A percentile compares a stretch with the other conserved stretches of the same genome.
phyloP scores from a whole-genome alignment of 2,113 vertebrate genomes.

The Chitala chitala region DNA sequence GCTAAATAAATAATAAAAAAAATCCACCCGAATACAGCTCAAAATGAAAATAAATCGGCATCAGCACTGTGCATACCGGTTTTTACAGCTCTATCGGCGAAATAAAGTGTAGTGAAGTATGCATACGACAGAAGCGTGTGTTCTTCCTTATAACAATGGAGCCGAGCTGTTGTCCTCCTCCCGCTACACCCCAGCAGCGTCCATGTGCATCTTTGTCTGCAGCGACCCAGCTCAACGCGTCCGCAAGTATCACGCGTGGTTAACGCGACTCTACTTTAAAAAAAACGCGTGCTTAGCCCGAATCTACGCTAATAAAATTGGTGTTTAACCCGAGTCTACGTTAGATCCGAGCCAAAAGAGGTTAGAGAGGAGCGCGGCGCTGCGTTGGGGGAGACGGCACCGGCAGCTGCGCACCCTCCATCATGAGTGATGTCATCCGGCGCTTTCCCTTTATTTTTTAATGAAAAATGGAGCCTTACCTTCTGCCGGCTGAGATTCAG shows the following conservation, averaged over 20 bases:
- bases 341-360: background rate
- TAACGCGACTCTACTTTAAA: background rate
- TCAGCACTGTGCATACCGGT: background rate
- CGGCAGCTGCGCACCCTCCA: no score
- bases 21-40: background rate
- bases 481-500: constrained; percentile 61
- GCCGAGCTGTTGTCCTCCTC: no score
- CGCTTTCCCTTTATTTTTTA: background rate
- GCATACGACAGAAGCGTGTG: no score
- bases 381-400: background rate
- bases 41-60: background rate
- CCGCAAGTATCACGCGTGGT: no score
- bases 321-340: no score
- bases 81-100: background rate
- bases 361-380: no score
- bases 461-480: constrained; percentile 60
- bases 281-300: background rate
- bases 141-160: no score
- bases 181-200: background rate
- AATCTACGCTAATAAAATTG: no score
- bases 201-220: constrained; percentile 22
- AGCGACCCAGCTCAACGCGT: background rate
- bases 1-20: background rate
- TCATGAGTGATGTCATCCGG: background rate
- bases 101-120: background rate